Conservation (phyloP, 2,888 invertebrate genomes). For the Resseliella maxima region DNA sequence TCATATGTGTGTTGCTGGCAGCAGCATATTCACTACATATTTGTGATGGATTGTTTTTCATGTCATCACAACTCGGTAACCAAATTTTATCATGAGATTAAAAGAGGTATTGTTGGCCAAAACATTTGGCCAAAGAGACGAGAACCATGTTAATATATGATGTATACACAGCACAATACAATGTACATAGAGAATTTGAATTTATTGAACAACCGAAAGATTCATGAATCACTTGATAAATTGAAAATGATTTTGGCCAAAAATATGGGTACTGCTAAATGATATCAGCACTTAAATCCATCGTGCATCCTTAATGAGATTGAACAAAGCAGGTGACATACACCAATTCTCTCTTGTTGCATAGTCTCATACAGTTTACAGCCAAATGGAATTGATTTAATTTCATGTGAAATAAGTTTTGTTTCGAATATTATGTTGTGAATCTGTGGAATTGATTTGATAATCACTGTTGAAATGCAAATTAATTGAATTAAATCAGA, state of each 20-base stretch:
- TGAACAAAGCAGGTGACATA: background rate
- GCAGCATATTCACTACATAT: background rate
- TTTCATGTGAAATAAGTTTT: background rate
- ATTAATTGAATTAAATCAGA: conserved; percentile 40
- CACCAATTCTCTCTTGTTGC: no score
- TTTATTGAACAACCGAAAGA: background rate
- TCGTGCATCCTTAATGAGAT: background rate
- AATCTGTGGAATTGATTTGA: background rate
- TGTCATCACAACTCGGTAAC: background rate
- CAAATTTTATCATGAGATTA: background rate
- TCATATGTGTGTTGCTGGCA: conserved; percentile 27
- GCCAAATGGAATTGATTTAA: background rate
- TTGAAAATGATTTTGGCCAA: background rate
- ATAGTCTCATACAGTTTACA: no score
- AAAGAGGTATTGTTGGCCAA: background rate
- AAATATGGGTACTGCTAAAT: background rate
- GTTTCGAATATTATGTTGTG: background rate
- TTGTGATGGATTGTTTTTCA: conserved; percentile 28
- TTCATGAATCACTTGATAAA: conserved; percentile 11
- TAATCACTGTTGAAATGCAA: conserved; percentile 24
- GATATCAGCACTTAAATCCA: background rate
- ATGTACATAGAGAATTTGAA: no score
- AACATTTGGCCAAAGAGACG: background rate
- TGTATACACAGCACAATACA: no score
- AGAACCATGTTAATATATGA: no score